These are phyloP conservation scores for Neodiprion virginianus DNA, from an alignment of 1,140 invertebrate genomes.

Conservation along the genomic window DNA sequence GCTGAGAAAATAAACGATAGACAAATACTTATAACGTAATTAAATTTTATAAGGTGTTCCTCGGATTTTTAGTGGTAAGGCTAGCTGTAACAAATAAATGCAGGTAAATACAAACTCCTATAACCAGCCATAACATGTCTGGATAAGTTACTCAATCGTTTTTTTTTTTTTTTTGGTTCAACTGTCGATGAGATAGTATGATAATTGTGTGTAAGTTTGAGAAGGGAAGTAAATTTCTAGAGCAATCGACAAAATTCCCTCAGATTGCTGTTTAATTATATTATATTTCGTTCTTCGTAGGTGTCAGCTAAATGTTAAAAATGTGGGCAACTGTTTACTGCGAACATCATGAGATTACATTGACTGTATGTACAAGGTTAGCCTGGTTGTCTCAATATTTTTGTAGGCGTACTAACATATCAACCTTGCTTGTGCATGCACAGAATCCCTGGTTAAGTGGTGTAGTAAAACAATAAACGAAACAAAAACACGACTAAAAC, in stretches of 20 bases:
- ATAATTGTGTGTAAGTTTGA: background rate
- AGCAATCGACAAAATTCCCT: background rate
- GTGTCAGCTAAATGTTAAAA: background rate
- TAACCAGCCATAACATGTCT: too few species aligned
- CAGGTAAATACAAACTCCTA: too few species aligned
- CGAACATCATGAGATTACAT: background rate
- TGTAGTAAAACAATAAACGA: background rate
- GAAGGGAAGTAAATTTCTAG: background rate
- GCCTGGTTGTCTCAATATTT: background rate
- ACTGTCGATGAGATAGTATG: too few species aligned
- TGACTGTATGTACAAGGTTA: background rate
- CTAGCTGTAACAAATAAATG: too few species aligned
- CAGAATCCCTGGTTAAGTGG: background rate
- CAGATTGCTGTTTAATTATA: background rate
- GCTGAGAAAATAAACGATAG: too few species aligned
- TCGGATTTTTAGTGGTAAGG: too few species aligned
- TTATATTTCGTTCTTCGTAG: background rate
- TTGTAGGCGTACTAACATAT: background rate
- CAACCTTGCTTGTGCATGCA: conserved; percentile 4
- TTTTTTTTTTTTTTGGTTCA: too few species aligned
- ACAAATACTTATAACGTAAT: too few species aligned
- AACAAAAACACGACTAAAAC: background rate
- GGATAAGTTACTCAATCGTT: too few species aligned
- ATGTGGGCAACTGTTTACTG: background rate
- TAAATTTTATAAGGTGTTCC: too few species aligned